A percentile compares a stretch with the other conserved stretches of the same genome.
Evolutionary conservation across 2,888 invertebrate species (phyloP).

Genomic region (Podotricha telesiphe): DNA sequence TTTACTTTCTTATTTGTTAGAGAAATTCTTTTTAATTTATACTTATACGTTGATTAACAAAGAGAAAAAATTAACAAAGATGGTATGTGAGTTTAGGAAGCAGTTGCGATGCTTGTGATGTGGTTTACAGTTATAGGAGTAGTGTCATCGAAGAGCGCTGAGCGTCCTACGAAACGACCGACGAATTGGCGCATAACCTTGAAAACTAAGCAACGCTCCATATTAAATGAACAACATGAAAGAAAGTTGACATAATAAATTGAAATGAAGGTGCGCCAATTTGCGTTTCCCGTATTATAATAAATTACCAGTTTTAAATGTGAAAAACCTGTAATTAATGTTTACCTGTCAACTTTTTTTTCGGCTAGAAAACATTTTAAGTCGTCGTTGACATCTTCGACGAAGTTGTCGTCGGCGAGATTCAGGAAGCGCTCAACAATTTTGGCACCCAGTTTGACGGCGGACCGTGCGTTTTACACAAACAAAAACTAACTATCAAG

Average conservation of each 20-base stretch:
- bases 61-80: neutral
- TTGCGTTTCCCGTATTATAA: neutral
- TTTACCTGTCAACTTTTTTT: slow-evolving; percentile 81
- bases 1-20: neutral
- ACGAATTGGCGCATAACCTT: slow-evolving; percentile 73
- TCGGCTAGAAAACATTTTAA: slow-evolving; percentile 76
- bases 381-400: slow-evolving; percentile 81
- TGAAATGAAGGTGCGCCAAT: neutral
- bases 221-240: slow-evolving; percentile 36
- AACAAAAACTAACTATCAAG: slow-evolving; percentile 56
- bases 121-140: slow-evolving; percentile 52
- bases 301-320: slow-evolving; percentile 6
- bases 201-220: slow-evolving; percentile 54
- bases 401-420: slow-evolving; percentile 77
- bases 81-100: slow-evolving; percentile 5
- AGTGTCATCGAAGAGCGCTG: slow-evolving; percentile 61
- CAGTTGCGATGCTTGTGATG: slow-evolving; percentile 21
- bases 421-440: slow-evolving; percentile 77
- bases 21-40: slow-evolving; percentile 1
- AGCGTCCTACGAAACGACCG: slow-evolving; percentile 54
- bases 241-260: neutral
- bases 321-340: slow-evolving; percentile 54
- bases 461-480: slow-evolving; percentile 54
- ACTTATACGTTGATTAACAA: neutral
- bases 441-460: slow-evolving; percentile 82